Conservation (phyloP, 2,113 vertebrate genomes). For the Triplophysa siluroides region DNA sequence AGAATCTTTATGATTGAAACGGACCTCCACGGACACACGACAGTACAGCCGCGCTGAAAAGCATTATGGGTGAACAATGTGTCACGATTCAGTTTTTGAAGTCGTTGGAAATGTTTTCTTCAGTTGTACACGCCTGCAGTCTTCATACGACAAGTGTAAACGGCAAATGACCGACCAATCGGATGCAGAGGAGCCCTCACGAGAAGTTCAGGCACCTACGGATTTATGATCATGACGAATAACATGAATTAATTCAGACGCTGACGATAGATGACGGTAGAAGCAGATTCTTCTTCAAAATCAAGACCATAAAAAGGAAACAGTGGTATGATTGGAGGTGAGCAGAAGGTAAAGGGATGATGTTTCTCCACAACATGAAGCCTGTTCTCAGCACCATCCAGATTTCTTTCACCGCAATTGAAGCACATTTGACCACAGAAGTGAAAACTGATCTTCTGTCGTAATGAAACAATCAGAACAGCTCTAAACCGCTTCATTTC, state of each 20-base stretch:
- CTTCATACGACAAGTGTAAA: conserved; percentile 5
- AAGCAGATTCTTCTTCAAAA: background rate
- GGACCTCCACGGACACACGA: conserved; percentile 4
- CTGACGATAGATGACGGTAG: background rate
- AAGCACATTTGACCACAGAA: background rate
- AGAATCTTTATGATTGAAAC: background rate
- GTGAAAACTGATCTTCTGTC: background rate
- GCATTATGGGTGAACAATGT: conserved; percentile 29
- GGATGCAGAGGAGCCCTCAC: background rate
- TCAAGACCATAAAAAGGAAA: background rate
- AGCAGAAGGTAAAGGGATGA: background rate
- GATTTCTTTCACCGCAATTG: background rate
- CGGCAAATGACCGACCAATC: background rate
- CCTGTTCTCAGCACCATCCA: background rate
- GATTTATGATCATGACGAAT: background rate
- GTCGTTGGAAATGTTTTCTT: background rate
- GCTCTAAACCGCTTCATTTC: too few relatives aligned
- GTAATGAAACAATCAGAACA: too few relatives aligned
- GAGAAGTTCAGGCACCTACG: background rate
- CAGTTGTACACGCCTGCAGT: background rate
- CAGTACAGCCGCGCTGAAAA: conserved; percentile 8
- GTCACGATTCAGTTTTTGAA: background rate
- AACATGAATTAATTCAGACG: background rate
- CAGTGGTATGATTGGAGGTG: background rate
- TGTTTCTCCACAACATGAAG: background rate